Percentiles rank a stretch among this genome's conserved stretches.
These are phyloP conservation scores for Cyclophora albipunctata DNA, from an alignment of 2,888 invertebrate species.

Conservation along the genomic window DNA sequence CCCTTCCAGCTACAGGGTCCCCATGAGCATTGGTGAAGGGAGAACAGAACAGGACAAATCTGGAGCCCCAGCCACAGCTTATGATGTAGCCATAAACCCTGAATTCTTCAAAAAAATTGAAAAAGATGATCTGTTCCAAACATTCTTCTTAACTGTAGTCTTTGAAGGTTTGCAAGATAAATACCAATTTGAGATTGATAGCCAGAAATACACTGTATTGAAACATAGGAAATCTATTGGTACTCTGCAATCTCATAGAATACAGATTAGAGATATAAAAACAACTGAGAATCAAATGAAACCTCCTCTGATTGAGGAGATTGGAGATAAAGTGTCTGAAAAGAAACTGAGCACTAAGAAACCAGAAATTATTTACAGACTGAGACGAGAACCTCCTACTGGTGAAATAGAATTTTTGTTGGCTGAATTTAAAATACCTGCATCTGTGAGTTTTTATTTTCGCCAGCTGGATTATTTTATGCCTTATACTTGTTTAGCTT, in stretches of 20 bases:
- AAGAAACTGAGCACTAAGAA: slow-evolving; percentile 24
- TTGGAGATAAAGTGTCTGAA: slow-evolving; percentile 39
- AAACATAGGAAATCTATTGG: slow-evolving; percentile 85
- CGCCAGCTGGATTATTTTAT: too few species aligned
- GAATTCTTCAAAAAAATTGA: slow-evolving; percentile 85
- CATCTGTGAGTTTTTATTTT: slow-evolving; percentile 57
- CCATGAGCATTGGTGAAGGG: slow-evolving; percentile 92
- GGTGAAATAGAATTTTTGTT: slow-evolving; percentile 71
- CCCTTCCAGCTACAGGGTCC: slow-evolving; percentile 84
- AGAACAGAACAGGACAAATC: slow-evolving; percentile 86
- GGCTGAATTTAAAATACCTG: slow-evolving; percentile 78
- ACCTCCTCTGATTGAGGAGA: slow-evolving; percentile 77
- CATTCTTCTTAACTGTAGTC: slow-evolving; percentile 86
- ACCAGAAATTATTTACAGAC: slow-evolving; percentile 72
- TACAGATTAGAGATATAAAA: slow-evolving; percentile 81
- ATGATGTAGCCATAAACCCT: slow-evolving; percentile 89
- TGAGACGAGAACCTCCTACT: slow-evolving; percentile 74
- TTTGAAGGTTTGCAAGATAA: slow-evolving; percentile 86
- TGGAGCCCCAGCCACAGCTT: slow-evolving; percentile 82
- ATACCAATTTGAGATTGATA: slow-evolving; percentile 81
- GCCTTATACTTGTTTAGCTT: too few species aligned
- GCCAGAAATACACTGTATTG: slow-evolving; percentile 79
- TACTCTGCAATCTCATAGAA: slow-evolving; percentile 82
- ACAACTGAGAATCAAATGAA: slow-evolving; percentile 41
- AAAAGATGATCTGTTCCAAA: slow-evolving; percentile 80